Evolutionary conservation across 2,888 invertebrate genomes (phyloP).

Genomic region (Drosophila melanosoma): DNA sequence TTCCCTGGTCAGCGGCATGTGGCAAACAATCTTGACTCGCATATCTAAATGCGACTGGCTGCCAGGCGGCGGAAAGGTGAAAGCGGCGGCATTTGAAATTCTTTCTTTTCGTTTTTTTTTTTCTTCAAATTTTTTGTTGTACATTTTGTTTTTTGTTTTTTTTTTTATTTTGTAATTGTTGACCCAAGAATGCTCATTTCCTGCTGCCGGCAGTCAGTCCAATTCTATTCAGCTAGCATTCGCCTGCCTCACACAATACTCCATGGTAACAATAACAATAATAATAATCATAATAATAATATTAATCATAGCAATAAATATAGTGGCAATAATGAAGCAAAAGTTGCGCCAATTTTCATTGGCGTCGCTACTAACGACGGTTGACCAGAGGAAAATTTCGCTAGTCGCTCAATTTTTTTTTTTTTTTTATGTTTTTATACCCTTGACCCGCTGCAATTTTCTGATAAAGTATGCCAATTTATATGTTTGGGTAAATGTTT

Average conservation of each 20-base stretch:
- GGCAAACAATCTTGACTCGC: constrained; percentile 16
- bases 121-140: not conserved
- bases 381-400: constrained; percentile 6
- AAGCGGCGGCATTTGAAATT: constrained; percentile 59
- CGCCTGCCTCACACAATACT: constrained; percentile 26
- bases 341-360: constrained; percentile 31
- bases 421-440: not conserved
- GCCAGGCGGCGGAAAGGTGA: constrained; percentile 47
- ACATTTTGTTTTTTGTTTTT: constrained; percentile 2
- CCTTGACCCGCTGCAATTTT: not conserved
- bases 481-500: not conserved
- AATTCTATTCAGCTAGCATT: constrained; percentile 4
- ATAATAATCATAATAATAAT: constrained; percentile 8
- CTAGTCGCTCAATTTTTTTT: constrained; percentile 27
- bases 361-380: constrained; percentile 23
- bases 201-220: constrained; percentile 39
- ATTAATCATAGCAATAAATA: constrained; percentile 12
- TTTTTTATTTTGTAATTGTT: constrained; percentile 41
- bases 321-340: constrained; percentile 24
- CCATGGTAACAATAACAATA: constrained; percentile 2
- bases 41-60: constrained; percentile 35
- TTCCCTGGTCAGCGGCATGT: constrained; percentile 50
- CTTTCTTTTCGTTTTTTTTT: constrained; percentile 30
- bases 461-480: not conserved
- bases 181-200: constrained; percentile 61